A percentile compares a stretch with the other conserved stretches of the same genome.
These are phyloP conservation scores for Orchestia grillus DNA, from an alignment of 1,140 invertebrate species.

Conservation along the genomic window DNA sequence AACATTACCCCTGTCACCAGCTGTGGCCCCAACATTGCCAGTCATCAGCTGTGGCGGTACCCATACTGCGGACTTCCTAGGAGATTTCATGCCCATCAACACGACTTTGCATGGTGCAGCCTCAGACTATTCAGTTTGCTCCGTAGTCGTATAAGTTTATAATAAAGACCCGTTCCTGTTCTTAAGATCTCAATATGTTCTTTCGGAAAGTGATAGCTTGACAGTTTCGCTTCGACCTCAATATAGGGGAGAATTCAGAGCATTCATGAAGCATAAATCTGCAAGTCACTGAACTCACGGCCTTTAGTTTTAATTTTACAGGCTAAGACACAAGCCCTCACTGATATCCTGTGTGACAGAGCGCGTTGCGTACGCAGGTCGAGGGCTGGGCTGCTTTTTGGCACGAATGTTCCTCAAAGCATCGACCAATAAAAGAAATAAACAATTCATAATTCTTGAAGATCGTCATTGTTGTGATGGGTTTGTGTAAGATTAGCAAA, in stretches of 20 bases:
- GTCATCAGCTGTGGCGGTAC: background rate
- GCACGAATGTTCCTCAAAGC: too few relatives aligned
- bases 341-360: background rate
- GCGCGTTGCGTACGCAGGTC: background rate
- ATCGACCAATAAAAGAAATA: too few relatives aligned
- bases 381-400: too few relatives aligned
- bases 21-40: background rate
- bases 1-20: too few relatives aligned
- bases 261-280: background rate
- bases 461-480: too few relatives aligned
- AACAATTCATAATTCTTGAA: too few relatives aligned
- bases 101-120: too few relatives aligned
- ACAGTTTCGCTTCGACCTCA: background rate
- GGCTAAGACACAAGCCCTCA: background rate
- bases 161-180: background rate
- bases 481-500: too few relatives aligned
- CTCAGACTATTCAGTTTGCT: background rate
- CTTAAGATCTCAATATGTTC: background rate
- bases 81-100: background rate
- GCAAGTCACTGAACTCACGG: background rate
- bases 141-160: background rate
- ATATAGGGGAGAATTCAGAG: background rate
- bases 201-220: background rate
- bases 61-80: background rate
- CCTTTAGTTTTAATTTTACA: background rate